phyloP scores from a whole-genome alignment of 1,140 invertebrate genomes.

The Lerema accius region DNA sequence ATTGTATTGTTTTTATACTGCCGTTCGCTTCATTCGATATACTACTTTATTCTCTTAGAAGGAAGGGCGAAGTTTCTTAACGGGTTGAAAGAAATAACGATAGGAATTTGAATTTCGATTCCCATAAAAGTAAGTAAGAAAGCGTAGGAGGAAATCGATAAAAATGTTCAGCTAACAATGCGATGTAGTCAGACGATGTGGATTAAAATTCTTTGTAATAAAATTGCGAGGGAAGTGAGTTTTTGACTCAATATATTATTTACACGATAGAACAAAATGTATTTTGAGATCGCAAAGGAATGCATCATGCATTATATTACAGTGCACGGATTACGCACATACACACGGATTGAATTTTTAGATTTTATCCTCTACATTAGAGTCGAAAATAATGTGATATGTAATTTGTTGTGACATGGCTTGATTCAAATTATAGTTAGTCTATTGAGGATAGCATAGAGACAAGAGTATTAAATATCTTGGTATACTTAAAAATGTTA shows the following conservation, averaged over 20 bases:
- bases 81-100: not conserved
- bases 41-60: not conserved
- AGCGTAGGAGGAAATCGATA: constrained; percentile 22
- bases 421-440: too few species aligned
- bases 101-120: constrained; percentile 23
- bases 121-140: constrained; percentile 26
- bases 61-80: not conserved
- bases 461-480: too few species aligned
- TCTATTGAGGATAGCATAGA: too few species aligned
- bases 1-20: constrained; percentile 38
- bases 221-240: not conserved
- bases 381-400: too few species aligned
- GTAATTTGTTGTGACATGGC: too few species aligned
- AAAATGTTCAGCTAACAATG: constrained; percentile 7
- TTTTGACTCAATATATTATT: not conserved
- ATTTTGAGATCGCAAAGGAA: not conserved
- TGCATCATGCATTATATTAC: not conserved
- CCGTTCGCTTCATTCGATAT: not conserved
- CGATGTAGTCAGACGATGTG: constrained; percentile 3
- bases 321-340: not conserved
- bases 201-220: constrained; percentile 1
- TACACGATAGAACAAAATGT: not conserved
- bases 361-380: not conserved
- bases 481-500: constrained; percentile 25
- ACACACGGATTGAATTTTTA: too few species aligned